Evolutionary conservation across 1,140 invertebrate genomes (phyloP), one percentile per base, ranked within the genome.

Genomic region (Bombus breviceps): DNA sequence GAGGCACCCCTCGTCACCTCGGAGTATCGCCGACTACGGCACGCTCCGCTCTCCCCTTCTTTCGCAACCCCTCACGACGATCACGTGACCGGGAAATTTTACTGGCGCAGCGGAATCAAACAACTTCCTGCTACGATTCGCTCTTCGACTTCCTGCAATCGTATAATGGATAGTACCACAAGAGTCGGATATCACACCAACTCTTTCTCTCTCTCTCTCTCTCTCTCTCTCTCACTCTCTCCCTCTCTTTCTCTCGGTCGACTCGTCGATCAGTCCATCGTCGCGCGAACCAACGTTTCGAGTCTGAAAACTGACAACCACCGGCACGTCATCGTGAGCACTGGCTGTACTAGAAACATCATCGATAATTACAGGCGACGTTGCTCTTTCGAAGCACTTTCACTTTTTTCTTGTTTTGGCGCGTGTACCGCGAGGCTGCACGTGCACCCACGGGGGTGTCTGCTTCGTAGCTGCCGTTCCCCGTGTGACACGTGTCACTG

Each of bases 51-150:
- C 84, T 32, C 79, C 78, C 66, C 88, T 78, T 62, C 80, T 57
- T 71, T 72, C 66, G 66, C 81, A 64, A 64, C 69, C 41, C 76
- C 76, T 64, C 47, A n/a, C 28, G 57, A 68, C 53, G 57, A 41
- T 89, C 88, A 89, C 88, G 88, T 89, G 88, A 89, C 66, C 37
- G 71, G 85, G 80, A 86, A 86, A 72, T 89, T 89, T 89, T 73
- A 89, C 88, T 89, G 85, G 88, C 85, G 88, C 88, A 89, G 88
- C 85, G 85, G 77, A 86, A 83, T 71, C 78, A 71, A 66, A 68
- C 22, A 43, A 73, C 47, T 75, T 68, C 71, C 83, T 75, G n/a
- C 53, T 22, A 6, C 53, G 69, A 73, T 62, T 15, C 68, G 69
- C 13, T 53, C 47, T 53, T 53, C 47, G 47, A 8, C 47, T 53